Percentiles rank a stretch among this genome's conserved stretches.
Conservation (phyloP, 1,140 invertebrate species). For the Parasteatoda tepidariorum region DNA sequence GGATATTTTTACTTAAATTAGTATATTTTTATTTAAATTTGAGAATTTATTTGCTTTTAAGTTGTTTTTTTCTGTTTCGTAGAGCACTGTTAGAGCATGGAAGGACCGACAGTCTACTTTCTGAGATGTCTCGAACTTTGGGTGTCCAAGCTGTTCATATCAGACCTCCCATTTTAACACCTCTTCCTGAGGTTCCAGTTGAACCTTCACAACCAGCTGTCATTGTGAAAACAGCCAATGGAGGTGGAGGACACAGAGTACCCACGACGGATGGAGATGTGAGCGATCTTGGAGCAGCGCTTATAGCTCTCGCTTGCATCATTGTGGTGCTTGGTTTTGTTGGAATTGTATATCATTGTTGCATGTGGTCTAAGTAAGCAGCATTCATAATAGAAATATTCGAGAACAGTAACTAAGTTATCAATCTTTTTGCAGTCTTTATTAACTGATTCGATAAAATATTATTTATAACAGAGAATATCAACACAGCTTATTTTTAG, state of each 20-base stretch:
- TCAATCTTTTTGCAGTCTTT: too few relatives aligned
- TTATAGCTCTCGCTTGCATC: conserved; percentile 86
- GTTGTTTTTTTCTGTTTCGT: too few relatives aligned
- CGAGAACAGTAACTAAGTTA: too few relatives aligned
- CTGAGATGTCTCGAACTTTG: conserved; percentile 69
- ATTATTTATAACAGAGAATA: too few relatives aligned
- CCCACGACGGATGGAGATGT: conserved; percentile 59
- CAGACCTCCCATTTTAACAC: conserved; percentile 72
- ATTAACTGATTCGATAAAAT: too few relatives aligned
- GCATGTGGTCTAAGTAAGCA: conserved; percentile 88
- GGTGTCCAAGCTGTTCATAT: conserved; percentile 77
- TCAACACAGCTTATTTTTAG: too few relatives aligned
- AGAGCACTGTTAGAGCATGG: conserved; percentile 64
- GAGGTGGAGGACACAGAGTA: not conserved
- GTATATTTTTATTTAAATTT: too few relatives aligned
- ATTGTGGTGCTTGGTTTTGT: conserved; percentile 86
- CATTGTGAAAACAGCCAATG: not conserved
- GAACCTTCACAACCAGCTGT: conserved; percentile 31
- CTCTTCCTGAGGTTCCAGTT: conserved; percentile 33
- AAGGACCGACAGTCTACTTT: conserved; percentile 74
- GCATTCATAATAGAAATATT: too few relatives aligned
- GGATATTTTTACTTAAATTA: too few relatives aligned
- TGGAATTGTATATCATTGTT: conserved; percentile 90
- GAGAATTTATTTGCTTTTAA: too few relatives aligned
- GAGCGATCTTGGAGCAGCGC: conserved; percentile 76